phyloP scores from a whole-genome alignment of 2,888 invertebrate species.

The Mycalesis mineus region DNA sequence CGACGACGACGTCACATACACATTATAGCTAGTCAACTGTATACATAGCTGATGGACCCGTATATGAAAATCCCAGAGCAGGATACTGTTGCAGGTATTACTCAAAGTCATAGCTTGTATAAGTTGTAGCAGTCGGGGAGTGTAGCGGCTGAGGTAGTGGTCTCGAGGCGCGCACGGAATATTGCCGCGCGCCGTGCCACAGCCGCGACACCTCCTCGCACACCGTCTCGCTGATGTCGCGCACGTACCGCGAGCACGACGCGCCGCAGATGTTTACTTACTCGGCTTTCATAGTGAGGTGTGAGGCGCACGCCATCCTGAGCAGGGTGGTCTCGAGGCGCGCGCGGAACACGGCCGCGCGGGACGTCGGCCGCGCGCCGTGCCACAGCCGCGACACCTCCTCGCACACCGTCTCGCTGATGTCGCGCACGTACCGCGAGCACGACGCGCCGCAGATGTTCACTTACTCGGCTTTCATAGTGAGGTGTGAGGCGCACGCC shows the following conservation, averaged over 20 bases:
- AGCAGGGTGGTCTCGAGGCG: conserved; percentile 79
- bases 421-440: conserved; percentile 85
- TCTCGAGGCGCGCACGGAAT: conserved; percentile 87
- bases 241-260: conserved; percentile 87
- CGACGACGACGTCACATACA: too few species aligned
- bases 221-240: conserved; percentile 91
- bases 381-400: conserved; percentile 91
- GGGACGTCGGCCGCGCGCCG: conserved; percentile 75
- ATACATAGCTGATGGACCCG: too few species aligned
- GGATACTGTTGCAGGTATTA: too few species aligned
- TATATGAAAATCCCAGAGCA: too few species aligned
- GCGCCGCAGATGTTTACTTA: conserved; percentile 73
- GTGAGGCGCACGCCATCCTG: conserved; percentile 50
- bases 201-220: conserved; percentile 94
- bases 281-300: conserved; percentile 65
- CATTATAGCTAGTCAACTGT: too few species aligned
- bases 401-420: conserved; percentile 94
- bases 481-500: conserved; percentile 59
- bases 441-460: conserved; percentile 81
- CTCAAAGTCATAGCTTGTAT: too few species aligned
- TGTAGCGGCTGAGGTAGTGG: too few species aligned
- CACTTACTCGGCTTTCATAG: conserved; percentile 62
- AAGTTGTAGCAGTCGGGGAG: too few species aligned
- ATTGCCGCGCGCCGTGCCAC: conserved; percentile 82
- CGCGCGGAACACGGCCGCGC: conserved; percentile 86